Base-by-base conservation (phyloP, 37 sponge, comb jelly and placozoan species). In the Halichondria panicea region DNA sequence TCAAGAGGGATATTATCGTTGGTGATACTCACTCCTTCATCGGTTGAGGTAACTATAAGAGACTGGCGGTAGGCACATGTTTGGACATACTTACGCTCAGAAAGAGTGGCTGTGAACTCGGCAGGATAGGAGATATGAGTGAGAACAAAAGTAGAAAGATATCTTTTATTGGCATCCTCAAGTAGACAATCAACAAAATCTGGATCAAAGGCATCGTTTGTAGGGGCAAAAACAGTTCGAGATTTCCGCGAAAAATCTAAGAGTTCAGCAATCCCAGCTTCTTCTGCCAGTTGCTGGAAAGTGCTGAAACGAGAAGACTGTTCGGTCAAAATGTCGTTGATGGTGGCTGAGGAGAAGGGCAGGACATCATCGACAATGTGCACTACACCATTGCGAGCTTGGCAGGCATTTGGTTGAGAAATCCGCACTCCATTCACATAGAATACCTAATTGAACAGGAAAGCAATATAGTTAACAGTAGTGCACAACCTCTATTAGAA, bases 341-440 rank as follows among this genome's bases (percentile, higher is more conserved):
- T 82, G 44, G 82, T 82, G 21, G 2, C 38, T 9, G 1, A 53
- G 13, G 37, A 54, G 2, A 75, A 74, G 46, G 79, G 65, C 35
- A 86, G 59, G 9, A 86, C 74, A 12, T 45, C 21, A 41, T 79
- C 74, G n/a, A 86, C 57, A 40, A 78, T 72, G 56, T 86, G 80
- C 30, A 86, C 74, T 18, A 55, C 65, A 1, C 48, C 71, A 63
- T 64, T 71, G 8, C 7, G 21, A 50, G 66, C 50, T n/a, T 48
- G 15, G 67, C 84, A 83, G 4, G 76, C 84, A 56, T 75, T 62
- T 7, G 44, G 28, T 27, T 62, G 58, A 19, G 70, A 53, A 6
- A 83, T 67, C 30, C 37, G 59, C 2, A 63, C 70, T 56, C 84
- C 84, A 69, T 68, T 68, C 46, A 83, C 70, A 38, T 69, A 83